These are phyloP conservation scores for Dasyornis broadbenti DNA, from an alignment of 2,113 vertebrate genomes.

Conservation along the genomic window DNA sequence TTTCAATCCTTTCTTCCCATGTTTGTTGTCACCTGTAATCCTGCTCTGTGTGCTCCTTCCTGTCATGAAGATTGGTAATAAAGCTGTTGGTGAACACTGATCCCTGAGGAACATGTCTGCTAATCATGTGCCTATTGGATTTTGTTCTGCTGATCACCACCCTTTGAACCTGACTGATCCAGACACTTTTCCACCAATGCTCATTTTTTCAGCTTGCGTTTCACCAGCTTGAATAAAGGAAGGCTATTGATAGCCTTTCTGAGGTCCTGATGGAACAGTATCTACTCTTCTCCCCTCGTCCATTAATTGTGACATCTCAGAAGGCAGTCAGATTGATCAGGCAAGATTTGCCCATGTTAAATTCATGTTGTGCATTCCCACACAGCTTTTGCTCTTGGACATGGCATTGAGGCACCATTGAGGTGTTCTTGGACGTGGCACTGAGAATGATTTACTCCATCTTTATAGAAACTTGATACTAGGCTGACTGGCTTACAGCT, in stretches of 20 bases:
- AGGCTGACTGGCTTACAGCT: not conserved
- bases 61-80: rapidly evolving
- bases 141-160: not conserved
- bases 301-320: not conserved
- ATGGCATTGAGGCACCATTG: not conserved
- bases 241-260: not conserved
- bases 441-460: rapidly evolving
- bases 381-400: not conserved
- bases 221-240: not conserved
- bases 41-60: not conserved
- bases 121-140: not conserved
- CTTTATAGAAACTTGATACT: not conserved
- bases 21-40: not conserved
- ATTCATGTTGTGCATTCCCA: not conserved
- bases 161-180: not conserved
- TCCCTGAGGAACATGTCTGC: rapidly evolving
- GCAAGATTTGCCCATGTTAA: not conserved
- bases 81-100: not conserved
- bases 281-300: not conserved
- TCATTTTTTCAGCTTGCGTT: not conserved
- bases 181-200: not conserved
- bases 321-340: not conserved
- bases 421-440: not conserved
- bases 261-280: not conserved
- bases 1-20: not conserved